These are phyloP conservation scores for Halictus ligatus DNA, from an alignment of 2,888 invertebrate genomes.

Conservation along the genomic window DNA sequence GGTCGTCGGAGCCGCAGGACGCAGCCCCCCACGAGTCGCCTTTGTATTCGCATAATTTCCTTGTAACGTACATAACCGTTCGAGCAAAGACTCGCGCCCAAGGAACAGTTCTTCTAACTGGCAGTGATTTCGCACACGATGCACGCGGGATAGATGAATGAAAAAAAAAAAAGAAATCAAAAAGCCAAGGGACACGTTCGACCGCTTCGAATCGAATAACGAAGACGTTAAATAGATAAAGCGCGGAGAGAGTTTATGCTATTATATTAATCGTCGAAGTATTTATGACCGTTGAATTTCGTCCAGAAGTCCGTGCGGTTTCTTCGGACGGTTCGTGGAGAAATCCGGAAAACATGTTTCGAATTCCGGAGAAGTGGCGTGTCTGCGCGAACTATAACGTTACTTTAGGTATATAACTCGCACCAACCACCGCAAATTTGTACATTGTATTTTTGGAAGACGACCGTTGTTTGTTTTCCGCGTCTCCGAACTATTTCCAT, in stretches of 20 bases:
- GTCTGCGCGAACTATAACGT: background rate
- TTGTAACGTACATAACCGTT: background rate
- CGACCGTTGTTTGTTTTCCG: background rate
- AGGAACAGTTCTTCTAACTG: background rate
- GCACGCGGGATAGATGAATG: background rate
- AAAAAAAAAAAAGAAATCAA: background rate
- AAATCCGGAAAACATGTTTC: background rate
- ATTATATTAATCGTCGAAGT: constrained; percentile 8
- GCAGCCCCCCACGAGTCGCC: too few species aligned
- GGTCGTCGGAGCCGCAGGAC: too few species aligned
- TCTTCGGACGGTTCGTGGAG: constrained; percentile 5
- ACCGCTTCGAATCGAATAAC: background rate
- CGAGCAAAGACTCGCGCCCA: background rate
- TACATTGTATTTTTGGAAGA: constrained; percentile 36
- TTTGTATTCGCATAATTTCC: background rate
- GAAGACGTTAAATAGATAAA: background rate
- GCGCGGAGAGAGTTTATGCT: constrained; percentile 8
- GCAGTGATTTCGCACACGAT: background rate
- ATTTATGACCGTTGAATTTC: constrained; percentile 35
- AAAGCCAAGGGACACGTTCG: background rate
- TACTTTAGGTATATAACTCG: constrained; percentile 31
- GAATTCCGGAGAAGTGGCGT: background rate
- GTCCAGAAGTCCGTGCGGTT: constrained; percentile 30
- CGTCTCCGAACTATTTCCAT: constrained; percentile 9
- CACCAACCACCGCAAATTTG: constrained; percentile 23